These are phyloP conservation scores for Dysdera silvatica DNA, from an alignment of 1,140 invertebrate species.

Conservation along the genomic window DNA sequence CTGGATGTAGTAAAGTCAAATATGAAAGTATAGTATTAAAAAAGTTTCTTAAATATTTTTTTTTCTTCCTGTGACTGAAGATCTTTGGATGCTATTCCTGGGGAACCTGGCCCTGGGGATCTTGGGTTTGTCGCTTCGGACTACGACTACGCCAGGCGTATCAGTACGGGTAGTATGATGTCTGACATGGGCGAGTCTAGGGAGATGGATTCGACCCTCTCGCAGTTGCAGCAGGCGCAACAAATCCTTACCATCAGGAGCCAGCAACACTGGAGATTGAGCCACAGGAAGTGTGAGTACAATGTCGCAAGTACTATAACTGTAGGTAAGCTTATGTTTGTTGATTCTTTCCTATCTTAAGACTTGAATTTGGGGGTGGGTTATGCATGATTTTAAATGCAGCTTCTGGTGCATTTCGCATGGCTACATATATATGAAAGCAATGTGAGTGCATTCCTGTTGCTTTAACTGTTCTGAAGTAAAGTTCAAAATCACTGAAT, in stretches of 20 bases:
- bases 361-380: no score
- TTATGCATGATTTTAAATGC: no score
- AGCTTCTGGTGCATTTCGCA: no score
- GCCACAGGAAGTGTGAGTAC: constrained; percentile 38
- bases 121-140: constrained; percentile 31
- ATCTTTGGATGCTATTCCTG: constrained; percentile 7
- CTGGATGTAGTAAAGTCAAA: no score
- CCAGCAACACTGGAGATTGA: constrained; percentile 40
- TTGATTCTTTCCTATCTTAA: not conserved
- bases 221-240: constrained; percentile 30
- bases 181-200: constrained; percentile 40
- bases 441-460: no score
- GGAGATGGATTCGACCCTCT: constrained; percentile 10
- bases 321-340: not conserved
- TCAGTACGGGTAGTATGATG: constrained; percentile 45
- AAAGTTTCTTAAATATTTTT: no score
- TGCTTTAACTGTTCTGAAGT: no score
- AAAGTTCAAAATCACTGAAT: no score
- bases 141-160: constrained; percentile 39
- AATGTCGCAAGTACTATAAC: no score
- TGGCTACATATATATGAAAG: no score
- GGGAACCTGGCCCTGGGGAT: constrained; percentile 47
- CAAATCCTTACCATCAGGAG: constrained; percentile 19
- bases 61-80: no score
- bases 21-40: no score